phyloP scores from a whole-genome alignment of 2,797 vertebrate species.

The Danio tinwini region DNA sequence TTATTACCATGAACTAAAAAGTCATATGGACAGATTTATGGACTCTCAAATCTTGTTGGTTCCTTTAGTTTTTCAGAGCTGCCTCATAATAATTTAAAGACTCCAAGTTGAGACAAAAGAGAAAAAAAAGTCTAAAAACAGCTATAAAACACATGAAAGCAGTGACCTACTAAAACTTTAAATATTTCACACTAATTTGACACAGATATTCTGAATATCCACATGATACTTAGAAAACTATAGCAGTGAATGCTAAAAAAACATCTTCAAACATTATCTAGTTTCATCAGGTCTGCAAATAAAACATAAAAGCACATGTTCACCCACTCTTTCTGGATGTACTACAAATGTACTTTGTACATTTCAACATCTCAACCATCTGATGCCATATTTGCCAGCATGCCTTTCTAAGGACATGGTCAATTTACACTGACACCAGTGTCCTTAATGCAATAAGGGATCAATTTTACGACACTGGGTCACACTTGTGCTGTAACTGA shows the following conservation, averaged over 20 bases:
- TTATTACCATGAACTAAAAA: background rate
- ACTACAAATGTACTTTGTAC: slow-evolving; percentile 29
- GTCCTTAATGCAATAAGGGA: slow-evolving; percentile 30
- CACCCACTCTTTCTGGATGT: background rate
- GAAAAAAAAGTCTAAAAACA: background rate
- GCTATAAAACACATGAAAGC: background rate
- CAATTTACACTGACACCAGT: slow-evolving; percentile 45
- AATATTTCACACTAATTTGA: background rate
- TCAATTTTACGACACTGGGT: slow-evolving; percentile 48
- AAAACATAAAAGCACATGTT: background rate
- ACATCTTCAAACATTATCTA: slow-evolving; percentile 15
- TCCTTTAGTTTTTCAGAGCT: background rate
- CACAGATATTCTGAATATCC: background rate
- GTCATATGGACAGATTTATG: background rate
- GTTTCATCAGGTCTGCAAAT: background rate
- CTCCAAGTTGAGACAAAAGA: background rate
- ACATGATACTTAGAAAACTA: background rate
- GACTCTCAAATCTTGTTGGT: background rate
- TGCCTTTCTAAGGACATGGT: slow-evolving; percentile 65
- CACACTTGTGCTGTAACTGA: slow-evolving; percentile 49
- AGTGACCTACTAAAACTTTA: background rate
- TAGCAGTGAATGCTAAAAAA: background rate
- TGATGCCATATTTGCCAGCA: slow-evolving; percentile 54
- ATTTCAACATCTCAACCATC: slow-evolving; percentile 6
- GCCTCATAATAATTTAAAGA: background rate